These are phyloP conservation scores for Alentia gelatinosa DNA, from an alignment of 2,888 invertebrate genomes.

Conservation along the genomic window DNA sequence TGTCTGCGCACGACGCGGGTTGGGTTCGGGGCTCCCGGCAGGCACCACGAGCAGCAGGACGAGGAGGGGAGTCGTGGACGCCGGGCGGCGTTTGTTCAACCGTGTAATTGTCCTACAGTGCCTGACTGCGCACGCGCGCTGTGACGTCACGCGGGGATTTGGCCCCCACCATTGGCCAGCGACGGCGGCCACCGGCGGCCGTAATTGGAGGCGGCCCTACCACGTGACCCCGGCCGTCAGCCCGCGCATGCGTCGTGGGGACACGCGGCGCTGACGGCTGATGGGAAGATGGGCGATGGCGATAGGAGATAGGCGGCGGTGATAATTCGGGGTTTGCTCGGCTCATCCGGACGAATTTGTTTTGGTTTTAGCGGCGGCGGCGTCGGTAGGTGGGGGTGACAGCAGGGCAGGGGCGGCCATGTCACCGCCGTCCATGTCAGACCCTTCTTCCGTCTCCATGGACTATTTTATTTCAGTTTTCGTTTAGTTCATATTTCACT, in stretches of 20 bases:
- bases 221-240: constrained; percentile 13
- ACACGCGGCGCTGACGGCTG: neutral
- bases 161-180: neutral
- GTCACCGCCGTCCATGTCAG: too few relatives aligned
- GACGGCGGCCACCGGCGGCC: neutral
- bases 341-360: neutral
- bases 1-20: too few relatives aligned
- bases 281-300: neutral
- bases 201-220: constrained; percentile 32
- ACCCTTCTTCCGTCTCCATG: too few relatives aligned
- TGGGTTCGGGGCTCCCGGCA: too few relatives aligned
- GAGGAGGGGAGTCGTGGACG: neutral
- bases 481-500: too few relatives aligned
- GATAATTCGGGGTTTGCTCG: neutral
- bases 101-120: constrained; percentile 32
- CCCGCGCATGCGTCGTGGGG: neutral
- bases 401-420: too few relatives aligned
- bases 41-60: too few relatives aligned
- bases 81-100: neutral
- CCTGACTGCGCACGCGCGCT: neutral
- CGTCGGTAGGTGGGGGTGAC: too few relatives aligned
- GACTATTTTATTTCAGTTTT: too few relatives aligned
- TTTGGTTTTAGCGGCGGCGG: too few relatives aligned
- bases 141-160: constrained; percentile 11
- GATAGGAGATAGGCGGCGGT: neutral